phyloP scores from a whole-genome alignment of 2,797 vertebrate genomes.

The Alauda arvensis region DNA sequence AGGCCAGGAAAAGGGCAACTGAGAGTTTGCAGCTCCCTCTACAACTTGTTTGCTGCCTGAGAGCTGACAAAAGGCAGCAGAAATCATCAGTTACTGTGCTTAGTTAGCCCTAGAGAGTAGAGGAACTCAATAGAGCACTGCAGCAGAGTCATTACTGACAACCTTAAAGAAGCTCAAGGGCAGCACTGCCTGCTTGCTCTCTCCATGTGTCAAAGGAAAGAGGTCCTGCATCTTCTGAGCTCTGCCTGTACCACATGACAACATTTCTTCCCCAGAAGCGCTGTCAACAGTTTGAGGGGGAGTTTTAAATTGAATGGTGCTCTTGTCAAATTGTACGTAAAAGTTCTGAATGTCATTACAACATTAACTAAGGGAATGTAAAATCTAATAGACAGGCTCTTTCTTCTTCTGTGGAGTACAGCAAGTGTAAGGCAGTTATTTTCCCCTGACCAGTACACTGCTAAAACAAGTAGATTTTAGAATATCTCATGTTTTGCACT shows the following conservation, averaged over 20 bases:
- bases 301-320: fast-evolving
- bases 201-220: not conserved
- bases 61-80: not conserved
- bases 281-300: not conserved
- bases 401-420: not conserved
- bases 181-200: not conserved
- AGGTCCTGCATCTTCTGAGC: not conserved
- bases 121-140: fast-evolving
- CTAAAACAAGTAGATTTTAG: not conserved
- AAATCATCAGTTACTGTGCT: not conserved
- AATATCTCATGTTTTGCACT: not conserved
- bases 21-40: not conserved
- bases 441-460: not conserved
- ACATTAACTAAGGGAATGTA: not conserved
- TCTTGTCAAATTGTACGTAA: not conserved
- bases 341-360: not conserved
- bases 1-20: not conserved
- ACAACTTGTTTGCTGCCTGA: not conserved
- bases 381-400: not conserved
- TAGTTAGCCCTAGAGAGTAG: not conserved
- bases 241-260: not conserved
- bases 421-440: not conserved
- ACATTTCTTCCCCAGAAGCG: not conserved
- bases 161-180: not conserved
- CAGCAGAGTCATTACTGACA: not conserved